phyloP scores from a whole-genome alignment of 2,888 invertebrate species.

The Synanthedon andrenaeformis region DNA sequence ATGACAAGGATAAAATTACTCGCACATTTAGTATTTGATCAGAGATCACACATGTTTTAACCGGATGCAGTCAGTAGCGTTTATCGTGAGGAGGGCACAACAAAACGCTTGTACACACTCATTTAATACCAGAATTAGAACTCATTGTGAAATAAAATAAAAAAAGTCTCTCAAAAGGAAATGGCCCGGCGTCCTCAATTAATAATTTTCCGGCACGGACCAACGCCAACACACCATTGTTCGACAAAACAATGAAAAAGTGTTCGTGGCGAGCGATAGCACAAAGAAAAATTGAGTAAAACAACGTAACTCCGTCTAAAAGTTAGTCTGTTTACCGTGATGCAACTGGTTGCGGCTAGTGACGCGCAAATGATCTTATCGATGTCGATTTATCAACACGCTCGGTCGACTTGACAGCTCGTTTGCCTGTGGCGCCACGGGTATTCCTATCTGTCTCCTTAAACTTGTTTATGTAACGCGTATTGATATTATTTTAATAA shows the following conservation, averaged over 20 bases:
- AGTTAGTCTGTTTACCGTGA: slow-evolving; percentile 33
- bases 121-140: slow-evolving; percentile 7
- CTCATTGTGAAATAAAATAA: slow-evolving; percentile 3
- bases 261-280: slow-evolving; percentile 25
- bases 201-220: slow-evolving; percentile 35
- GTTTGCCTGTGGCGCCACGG: background rate
- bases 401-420: background rate
- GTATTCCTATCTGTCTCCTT: background rate
- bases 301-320: slow-evolving; percentile 41
- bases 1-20: background rate
- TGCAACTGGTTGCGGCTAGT: slow-evolving; percentile 31
- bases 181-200: slow-evolving; percentile 28
- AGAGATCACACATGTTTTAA: background rate
- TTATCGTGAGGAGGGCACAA: slow-evolving; percentile 11
- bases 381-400: slow-evolving; percentile 5
- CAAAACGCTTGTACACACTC: slow-evolving; percentile 9
- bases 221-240: slow-evolving; percentile 36
- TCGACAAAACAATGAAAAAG: slow-evolving; percentile 40
- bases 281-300: slow-evolving; percentile 54
- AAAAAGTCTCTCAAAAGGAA: slow-evolving; percentile 12
- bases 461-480: background rate
- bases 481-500: background rate
- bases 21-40: background rate
- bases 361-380: slow-evolving; percentile 10
- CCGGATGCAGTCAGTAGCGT: slow-evolving; percentile 12